Evolutionary conservation across 2,888 invertebrate genomes (phyloP).

Genomic region (Bembecia ichneumoniformis): DNA sequence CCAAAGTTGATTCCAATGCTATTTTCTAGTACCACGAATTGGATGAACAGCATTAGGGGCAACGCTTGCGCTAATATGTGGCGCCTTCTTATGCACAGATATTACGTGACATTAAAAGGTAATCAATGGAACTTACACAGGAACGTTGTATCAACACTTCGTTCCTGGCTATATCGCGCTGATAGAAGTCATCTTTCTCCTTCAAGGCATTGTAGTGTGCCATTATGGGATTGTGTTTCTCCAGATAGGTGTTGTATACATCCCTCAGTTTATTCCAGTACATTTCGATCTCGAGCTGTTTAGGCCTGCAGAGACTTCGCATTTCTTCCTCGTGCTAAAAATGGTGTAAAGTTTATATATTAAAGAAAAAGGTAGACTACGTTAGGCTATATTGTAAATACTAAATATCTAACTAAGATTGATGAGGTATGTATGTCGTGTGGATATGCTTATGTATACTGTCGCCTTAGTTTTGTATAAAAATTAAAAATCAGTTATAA

Average conservation of each 20-base stretch:
- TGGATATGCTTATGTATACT: no score
- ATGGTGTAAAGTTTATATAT: not conserved
- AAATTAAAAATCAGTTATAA: no score
- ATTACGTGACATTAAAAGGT: no score
- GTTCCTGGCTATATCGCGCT: conserved; percentile 59
- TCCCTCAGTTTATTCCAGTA: conserved; percentile 49
- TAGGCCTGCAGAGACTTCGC: conserved; percentile 46
- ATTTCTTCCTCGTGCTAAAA: conserved; percentile 57
- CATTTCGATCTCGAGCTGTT: conserved; percentile 50
- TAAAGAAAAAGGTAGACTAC: not conserved
- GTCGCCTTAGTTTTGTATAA: no score
- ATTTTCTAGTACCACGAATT: no score
- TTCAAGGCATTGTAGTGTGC: conserved; percentile 45
- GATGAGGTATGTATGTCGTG: no score
- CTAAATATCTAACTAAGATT: not conserved
- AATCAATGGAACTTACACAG: conserved; percentile 3
- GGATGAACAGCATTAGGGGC: no score
- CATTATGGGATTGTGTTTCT: conserved; percentile 59
- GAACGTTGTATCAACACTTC: conserved; percentile 46
- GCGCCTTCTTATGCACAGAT: no score
- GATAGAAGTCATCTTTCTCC: conserved; percentile 68
- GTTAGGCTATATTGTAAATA: not conserved
- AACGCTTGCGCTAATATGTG: no score
- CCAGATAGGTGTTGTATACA: conserved; percentile 46
- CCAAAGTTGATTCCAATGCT: no score